Percentiles rank a stretch among this genome's conserved stretches.
phyloP scores from a whole-genome alignment of 2,797 vertebrate species.

The Squalus acanthias region DNA sequence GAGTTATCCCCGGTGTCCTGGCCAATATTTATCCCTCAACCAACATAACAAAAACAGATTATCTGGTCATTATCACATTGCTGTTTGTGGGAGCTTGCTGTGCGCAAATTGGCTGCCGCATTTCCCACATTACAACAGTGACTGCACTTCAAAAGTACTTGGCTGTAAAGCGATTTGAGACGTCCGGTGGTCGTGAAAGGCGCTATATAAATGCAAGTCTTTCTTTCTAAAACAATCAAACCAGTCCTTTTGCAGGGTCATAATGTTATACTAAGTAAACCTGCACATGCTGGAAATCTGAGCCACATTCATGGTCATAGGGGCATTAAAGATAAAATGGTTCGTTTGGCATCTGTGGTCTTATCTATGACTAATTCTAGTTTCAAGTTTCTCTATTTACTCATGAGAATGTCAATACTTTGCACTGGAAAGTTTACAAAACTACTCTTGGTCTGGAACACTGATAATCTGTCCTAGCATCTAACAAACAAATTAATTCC shows the following conservation, averaged over 20 bases:
- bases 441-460: not conserved
- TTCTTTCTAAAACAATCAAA: not conserved
- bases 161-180: no score
- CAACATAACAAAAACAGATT: no score
- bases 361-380: not conserved
- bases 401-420: not conserved
- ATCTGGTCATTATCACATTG: no score
- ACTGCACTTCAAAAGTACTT: no score
- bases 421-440: not conserved
- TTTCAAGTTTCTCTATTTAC: not conserved
- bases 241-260: not conserved
- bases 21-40: no score
- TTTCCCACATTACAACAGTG: no score
- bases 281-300: not conserved
- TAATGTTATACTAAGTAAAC: not conserved
- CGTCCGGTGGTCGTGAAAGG: no score
- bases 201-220: no score
- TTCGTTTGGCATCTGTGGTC: not conserved
- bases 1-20: no score
- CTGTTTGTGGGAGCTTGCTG: no score
- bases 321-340: not conserved
- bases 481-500: not conserved
- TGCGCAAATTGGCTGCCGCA: not conserved
- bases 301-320: not conserved
- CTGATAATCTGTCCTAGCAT: not conserved